Evolutionary conservation across 1,140 invertebrate species (phyloP).

Genomic region (Dendroctonus ponderosae): DNA sequence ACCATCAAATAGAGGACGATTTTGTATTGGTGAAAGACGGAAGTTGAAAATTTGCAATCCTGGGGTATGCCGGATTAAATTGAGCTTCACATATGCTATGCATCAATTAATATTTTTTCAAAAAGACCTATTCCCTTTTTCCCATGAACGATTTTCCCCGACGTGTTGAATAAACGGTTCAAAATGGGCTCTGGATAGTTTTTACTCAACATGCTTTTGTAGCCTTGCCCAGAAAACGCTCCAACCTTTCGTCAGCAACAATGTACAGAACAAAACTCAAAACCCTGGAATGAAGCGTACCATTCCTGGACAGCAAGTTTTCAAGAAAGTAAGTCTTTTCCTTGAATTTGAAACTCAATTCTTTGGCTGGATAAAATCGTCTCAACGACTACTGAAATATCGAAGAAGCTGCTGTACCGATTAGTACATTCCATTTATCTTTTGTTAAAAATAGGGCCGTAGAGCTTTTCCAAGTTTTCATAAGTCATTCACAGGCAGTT

Average conservation of each 20-base stretch:
- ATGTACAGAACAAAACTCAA: slow-evolving; percentile 59
- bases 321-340: slow-evolving; percentile 14
- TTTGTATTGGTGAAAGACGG: slow-evolving; percentile 57
- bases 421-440: no score
- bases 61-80: slow-evolving; percentile 48
- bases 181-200: no score
- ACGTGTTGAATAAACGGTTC: background rate
- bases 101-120: no score
- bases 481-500: no score
- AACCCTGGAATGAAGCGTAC: slow-evolving; percentile 46
- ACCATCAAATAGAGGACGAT: slow-evolving; percentile 62
- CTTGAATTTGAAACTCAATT: background rate
- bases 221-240: slow-evolving; percentile 57
- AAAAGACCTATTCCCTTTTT: no score
- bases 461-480: no score
- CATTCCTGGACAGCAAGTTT: slow-evolving; percentile 55
- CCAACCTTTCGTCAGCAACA: slow-evolving; percentile 59
- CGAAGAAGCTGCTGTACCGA: no score
- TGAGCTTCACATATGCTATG: no score
- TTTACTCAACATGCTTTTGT: slow-evolving; percentile 7
- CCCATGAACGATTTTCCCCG: background rate
- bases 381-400: no score
- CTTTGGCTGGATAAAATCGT: background rate
- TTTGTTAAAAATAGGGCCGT: no score
- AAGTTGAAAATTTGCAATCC: slow-evolving; percentile 62